Evolutionary conservation across 2,113 vertebrate genomes (phyloP).

Genomic region (Scophthalmus maximus): DNA sequence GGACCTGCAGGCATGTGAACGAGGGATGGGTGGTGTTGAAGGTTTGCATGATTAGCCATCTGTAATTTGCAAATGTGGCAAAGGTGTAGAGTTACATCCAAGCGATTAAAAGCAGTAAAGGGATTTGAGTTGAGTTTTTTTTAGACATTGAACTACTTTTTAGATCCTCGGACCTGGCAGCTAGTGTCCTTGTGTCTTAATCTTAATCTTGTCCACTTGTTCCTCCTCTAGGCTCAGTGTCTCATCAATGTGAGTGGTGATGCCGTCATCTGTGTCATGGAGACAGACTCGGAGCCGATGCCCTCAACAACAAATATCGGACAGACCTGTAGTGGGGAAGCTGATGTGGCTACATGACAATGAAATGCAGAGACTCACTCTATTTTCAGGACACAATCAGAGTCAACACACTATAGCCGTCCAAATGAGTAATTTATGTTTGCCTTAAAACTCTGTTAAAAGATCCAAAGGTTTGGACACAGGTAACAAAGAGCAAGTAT

Average conservation of each 20-base stretch:
- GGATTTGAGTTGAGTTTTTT: too few relatives aligned
- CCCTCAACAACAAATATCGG: slow-evolving; percentile 59
- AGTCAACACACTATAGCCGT: slow-evolving; percentile 45
- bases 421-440: slow-evolving; percentile 54
- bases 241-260: slow-evolving; percentile 98
- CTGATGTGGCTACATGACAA: slow-evolving; percentile 86
- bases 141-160: too few relatives aligned
- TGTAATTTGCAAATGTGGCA: too few relatives aligned
- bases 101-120: too few relatives aligned
- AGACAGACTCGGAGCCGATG: slow-evolving; percentile 88
- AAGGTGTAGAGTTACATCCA: too few relatives aligned
- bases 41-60: too few relatives aligned
- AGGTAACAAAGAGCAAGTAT: slow-evolving; percentile 28
- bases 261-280: slow-evolving; percentile 91
- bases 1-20: too few relatives aligned
- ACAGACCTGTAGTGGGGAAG: slow-evolving; percentile 77
- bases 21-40: too few relatives aligned
- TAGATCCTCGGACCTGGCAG: not conserved
- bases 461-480: slow-evolving; percentile 46
- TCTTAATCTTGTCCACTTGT: slow-evolving; percentile 1
- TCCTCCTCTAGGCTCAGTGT: slow-evolving; percentile 90
- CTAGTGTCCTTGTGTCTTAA: not conserved
- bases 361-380: slow-evolving; percentile 4
- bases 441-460: slow-evolving; percentile 69
- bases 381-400: slow-evolving; percentile 7